Evolutionary conservation across 2,888 invertebrate genomes (phyloP).

Genomic region (Tipula confusa): DNA sequence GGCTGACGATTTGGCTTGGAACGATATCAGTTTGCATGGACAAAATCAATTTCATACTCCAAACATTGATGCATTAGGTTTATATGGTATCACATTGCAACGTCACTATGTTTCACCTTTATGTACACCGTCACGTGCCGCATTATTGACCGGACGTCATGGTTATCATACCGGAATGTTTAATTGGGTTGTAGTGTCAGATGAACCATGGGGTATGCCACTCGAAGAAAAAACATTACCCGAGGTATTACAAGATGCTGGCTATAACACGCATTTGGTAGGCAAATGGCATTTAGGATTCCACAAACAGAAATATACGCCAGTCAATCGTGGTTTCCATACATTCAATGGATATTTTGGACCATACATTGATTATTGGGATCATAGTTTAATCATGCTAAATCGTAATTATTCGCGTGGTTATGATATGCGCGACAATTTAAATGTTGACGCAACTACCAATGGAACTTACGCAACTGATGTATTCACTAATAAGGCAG

Average conservation of each 20-base stretch:
- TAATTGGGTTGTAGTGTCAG: slow-evolving; percentile 61
- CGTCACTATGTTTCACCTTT: slow-evolving; percentile 75
- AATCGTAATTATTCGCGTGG: slow-evolving; percentile 47
- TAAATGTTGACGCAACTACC: slow-evolving; percentile 52
- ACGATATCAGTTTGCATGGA: slow-evolving; percentile 88
- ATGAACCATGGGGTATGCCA: slow-evolving; percentile 68
- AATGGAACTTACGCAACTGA: slow-evolving; percentile 64
- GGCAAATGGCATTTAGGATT: slow-evolving; percentile 93
- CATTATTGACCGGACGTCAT: slow-evolving; percentile 80
- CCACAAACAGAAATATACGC: slow-evolving; percentile 57
- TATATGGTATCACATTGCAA: slow-evolving; percentile 77
- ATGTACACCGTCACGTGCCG: slow-evolving; percentile 79
- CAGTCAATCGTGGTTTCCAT: slow-evolving; percentile 71
- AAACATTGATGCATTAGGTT: slow-evolving; percentile 82
- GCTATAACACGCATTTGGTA: slow-evolving; percentile 75
- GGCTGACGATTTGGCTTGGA: slow-evolving; percentile 88
- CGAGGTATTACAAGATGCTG: slow-evolving; percentile 61
- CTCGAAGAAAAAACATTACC: slow-evolving; percentile 65
- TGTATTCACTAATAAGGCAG: slow-evolving; percentile 62
- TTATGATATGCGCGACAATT: slow-evolving; percentile 53
- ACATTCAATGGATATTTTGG: slow-evolving; percentile 81
- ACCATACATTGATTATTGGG: slow-evolving; percentile 76
- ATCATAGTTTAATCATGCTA: slow-evolving; percentile 54
- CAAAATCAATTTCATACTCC: slow-evolving; percentile 83
- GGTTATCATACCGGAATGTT: slow-evolving; percentile 78